Base-by-base conservation (phyloP, 2,888 invertebrate genomes). In the Drosophila vallismaia region DNA sequence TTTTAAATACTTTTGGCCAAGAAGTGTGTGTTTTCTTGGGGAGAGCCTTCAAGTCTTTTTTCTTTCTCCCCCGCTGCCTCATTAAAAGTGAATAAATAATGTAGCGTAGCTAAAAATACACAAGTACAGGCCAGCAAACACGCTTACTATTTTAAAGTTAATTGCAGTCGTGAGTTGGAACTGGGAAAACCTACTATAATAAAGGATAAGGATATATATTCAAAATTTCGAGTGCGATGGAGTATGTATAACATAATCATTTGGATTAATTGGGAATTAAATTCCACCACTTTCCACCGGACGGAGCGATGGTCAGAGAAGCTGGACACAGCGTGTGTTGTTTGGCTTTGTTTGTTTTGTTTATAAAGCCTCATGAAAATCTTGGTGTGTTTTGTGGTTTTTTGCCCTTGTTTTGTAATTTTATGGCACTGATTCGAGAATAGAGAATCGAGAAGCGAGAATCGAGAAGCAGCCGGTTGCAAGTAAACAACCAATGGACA, bases 11-110 rank as follows among this genome's bases (percentile, higher is more conserved):
- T 55, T 48, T 14, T 46, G 49, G 50, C 60, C 49, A 57, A 70
- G 45, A 52, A 52, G 26, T 48, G 46, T 57, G 44, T 60, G 28
- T 31, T 50, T 53, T 44, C 31, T 58, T 44, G 56, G 58, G 40
- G 10, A 40, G 40, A 69, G 80, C 58, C 72, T 79, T 79, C 76
- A 79, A 82, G 74, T 79, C 73, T 59, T 63, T 59, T 63, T 66
- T 58, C 45, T 57, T 12, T 40, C 19, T 12, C 12, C 38, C 14
- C 40, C 14, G 4, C 14, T n/a, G 40, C 60, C 81, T 86, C 86
- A 83, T 88, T 84, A 86, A 74, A 79, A 72, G 78, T 83, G 84
- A 75, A 86, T 86, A 83, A 81, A 83, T 83, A 69, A 85, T 69
- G 74, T 51, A 51, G 53, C 40, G 67, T 53, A 33, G 52, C 45